These are phyloP conservation scores for Apodemia hepburni DNA, from an alignment of 2,888 invertebrate genomes.

Conservation along the genomic window DNA sequence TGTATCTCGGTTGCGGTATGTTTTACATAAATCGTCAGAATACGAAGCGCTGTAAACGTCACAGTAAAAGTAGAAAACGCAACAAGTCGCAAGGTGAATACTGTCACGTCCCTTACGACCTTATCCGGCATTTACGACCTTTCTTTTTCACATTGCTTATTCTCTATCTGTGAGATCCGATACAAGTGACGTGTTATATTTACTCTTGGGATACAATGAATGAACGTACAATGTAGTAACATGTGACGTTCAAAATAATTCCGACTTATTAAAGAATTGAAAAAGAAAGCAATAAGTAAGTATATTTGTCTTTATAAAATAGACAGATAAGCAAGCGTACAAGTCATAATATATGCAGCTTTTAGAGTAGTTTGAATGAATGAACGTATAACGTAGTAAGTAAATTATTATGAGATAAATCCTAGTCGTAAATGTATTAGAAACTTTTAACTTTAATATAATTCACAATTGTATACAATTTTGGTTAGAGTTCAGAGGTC, in stretches of 20 bases:
- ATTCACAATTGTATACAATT: not conserved
- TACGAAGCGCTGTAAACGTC: conserved; percentile 52
- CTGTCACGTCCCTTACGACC: conserved; percentile 43
- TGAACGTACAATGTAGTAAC: conserved; percentile 28
- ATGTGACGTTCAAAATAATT: no score
- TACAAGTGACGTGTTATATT: conserved; percentile 19
- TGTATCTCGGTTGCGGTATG: not conserved
- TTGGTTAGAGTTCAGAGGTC: conserved; percentile 1
- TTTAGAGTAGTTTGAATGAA: conserved; percentile 9
- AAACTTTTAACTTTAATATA: not conserved
- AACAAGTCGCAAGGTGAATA: conserved; percentile 57
- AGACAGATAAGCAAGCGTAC: no score
- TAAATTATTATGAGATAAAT: no score
- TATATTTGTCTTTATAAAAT: no score
- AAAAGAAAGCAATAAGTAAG: no score
- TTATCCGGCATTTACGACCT: conserved; percentile 49
- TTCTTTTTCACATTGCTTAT: conserved; percentile 28
- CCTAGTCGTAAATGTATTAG: no score
- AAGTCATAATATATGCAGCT: no score
- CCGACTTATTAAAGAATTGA: no score
- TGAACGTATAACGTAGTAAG: conserved; percentile 29
- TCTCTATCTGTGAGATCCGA: conserved; percentile 15
- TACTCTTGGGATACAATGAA: conserved; percentile 20
- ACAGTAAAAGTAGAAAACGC: conserved; percentile 41
- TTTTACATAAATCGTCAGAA: conserved; percentile 32